A percentile compares a stretch with the other conserved stretches of the same genome.
phyloP scores from a whole-genome alignment of 2,888 invertebrate genomes.

The Hirtodrosophila trivittata region DNA sequence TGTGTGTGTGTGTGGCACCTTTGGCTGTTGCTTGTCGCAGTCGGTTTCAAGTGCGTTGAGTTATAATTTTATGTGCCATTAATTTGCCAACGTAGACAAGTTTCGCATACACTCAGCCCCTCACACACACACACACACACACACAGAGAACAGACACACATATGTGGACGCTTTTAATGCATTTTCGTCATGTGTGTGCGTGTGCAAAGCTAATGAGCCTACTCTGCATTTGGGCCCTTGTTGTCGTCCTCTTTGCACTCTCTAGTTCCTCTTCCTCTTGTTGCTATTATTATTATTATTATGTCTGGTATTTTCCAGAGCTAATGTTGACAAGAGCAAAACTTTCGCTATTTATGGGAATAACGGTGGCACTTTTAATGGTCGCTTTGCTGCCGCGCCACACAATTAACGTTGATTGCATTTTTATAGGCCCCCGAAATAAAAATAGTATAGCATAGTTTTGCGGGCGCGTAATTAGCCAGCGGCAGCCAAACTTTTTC shows the following conservation, averaged over 20 bases:
- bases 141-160: neutral
- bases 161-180: constrained; percentile 44
- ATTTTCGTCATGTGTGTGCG: constrained; percentile 39
- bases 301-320: constrained; percentile 33
- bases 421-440: constrained; percentile 59
- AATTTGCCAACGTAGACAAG: constrained; percentile 67
- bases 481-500: neutral
- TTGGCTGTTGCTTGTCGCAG: constrained; percentile 39
- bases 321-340: constrained; percentile 51
- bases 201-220: constrained; percentile 66
- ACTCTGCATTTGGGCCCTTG: constrained; percentile 36
- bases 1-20: constrained; percentile 32
- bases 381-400: constrained; percentile 34
- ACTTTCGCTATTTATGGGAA: constrained; percentile 55
- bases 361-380: constrained; percentile 55
- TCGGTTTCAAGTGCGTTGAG: constrained; percentile 65
- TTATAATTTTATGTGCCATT: constrained; percentile 80
- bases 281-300: constrained; percentile 26
- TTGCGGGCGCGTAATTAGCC: constrained; percentile 31
- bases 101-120: constrained; percentile 14
- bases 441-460: constrained; percentile 36
- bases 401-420: constrained; percentile 73
- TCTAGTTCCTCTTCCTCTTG: constrained; percentile 6
- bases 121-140: constrained; percentile 2
- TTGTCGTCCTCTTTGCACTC: constrained; percentile 14